Evolutionary conservation across 1,140 invertebrate species (phyloP), one percentile per base, ranked within the genome.

Genomic region (Drosophila lacteicornis): DNA sequence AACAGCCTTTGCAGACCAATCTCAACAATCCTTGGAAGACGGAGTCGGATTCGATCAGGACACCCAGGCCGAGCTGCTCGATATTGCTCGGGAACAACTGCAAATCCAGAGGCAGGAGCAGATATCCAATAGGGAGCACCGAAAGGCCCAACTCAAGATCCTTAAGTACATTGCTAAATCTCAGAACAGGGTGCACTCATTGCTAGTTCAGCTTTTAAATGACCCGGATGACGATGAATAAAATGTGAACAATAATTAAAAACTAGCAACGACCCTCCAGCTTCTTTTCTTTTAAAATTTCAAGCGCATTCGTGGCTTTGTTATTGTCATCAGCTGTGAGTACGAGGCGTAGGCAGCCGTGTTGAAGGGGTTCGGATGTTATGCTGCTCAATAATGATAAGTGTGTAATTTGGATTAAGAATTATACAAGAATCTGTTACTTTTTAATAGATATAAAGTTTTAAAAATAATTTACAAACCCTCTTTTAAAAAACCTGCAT

Each of bases 71-170:
- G 33, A 56, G 33, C 19, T 56, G 13, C 19, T 56, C 4, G 2
- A 1, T n/a, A 56, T 56, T 40, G 53, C 53, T 11, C 36, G 53
- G 19, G 53, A 56, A n/a, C 53, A 56, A 25, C 19, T 56, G 13
- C 19, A 40, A 40, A 40, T 56, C 22, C 33, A 40, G 36, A 56
- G 36, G 2, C 19, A 56, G 13, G 36, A 56, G 36, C 53, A 56
- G 19, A 2, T 25, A 22, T 40, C 3, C 1, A 56, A 40, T 11
- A 56, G 19, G 15, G 36, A 56, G 19, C 53, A 56, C 19, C 19
- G 36, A 6, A 19, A 36, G 9, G 8, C 33, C 13, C 53, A 56
- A 8, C 13, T 56, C 0, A 40, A 25, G 13, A 19, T 25, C 13
- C 4, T 56, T 0, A 56, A 40, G 36, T 56, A 56, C 33, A 56